These are phyloP conservation scores for Hycleus cichorii DNA, from an alignment of 1,140 invertebrate genomes.

Conservation along the genomic window DNA sequence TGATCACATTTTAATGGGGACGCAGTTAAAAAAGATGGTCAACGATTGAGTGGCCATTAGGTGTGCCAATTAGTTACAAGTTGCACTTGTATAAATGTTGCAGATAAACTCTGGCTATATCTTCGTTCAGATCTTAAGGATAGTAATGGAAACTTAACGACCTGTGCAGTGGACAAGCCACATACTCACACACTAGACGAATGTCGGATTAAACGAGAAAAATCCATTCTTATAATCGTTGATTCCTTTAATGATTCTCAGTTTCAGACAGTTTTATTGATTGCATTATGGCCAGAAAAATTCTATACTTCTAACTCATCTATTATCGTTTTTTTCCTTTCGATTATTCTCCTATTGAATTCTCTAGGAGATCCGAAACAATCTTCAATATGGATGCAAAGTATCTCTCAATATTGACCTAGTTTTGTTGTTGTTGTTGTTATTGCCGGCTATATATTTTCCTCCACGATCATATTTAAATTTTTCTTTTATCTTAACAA, in stretches of 20 bases:
- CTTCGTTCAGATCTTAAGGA: constrained; percentile 18
- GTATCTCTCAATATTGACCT: too few relatives aligned
- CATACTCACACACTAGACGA: constrained; percentile 6
- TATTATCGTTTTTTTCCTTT: too few relatives aligned
- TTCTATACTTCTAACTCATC: too few relatives aligned
- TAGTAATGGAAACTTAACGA: constrained; percentile 23
- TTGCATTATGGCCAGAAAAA: constrained; percentile 20
- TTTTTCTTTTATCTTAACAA: constrained; percentile 17
- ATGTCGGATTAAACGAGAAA: constrained; percentile 30
- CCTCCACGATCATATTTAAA: background rate
- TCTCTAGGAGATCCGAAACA: too few relatives aligned
- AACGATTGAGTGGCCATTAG: background rate
- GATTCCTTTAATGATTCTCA: constrained; percentile 35
- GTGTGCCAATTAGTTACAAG: constrained; percentile 4
- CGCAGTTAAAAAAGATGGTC: background rate
- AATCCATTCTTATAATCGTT: constrained; percentile 36
- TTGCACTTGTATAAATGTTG: constrained; percentile 1
- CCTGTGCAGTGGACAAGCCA: constrained; percentile 19
- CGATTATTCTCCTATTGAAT: too few relatives aligned
- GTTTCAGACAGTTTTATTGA: constrained; percentile 31
- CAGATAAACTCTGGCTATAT: constrained; percentile 16
- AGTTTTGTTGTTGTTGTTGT: too few relatives aligned
- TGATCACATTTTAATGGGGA: too few relatives aligned
- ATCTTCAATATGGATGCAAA: too few relatives aligned
- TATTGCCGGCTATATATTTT: too few relatives aligned